Evolutionary conservation across 2,797 vertebrate genomes (phyloP), one percentile per base, ranked within the genome.

Genomic region (Ambastaia sidthimunki): DNA sequence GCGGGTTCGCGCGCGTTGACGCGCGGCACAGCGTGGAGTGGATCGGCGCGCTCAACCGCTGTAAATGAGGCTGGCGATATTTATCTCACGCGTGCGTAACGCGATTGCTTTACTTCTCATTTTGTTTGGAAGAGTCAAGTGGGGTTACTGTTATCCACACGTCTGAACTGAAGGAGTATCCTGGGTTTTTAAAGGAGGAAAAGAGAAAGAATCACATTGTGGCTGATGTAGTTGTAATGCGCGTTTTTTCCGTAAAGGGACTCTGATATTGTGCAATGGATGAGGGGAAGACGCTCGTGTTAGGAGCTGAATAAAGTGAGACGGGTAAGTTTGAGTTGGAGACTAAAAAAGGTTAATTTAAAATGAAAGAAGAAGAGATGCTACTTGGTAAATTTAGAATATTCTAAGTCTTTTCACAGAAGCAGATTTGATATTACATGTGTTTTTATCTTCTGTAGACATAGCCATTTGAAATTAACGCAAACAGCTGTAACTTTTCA

Each of bases 1-100:
- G 60, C 54, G 47, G 13, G 52, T 54, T 34, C 48, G 57, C 59
- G 59, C 31, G 31, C 65, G 18, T 62, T 71, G 71, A 54, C 57
- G 74, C 80, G 75, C 67, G 37, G 75, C 80, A 37, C 80, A 48
- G 68, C 70, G 67, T 52, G 55, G 52, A 34, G 71, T 3, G 37
- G 52, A 37, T 67, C 55, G 10, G 71, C 18, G 31, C 47, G 23
- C 34, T 37, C 34, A 37, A 37, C 34, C 34, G 54, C 44, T 34
- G 34, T 78, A 50, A 48, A 16, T 15, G 72, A 60, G 65, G 28
- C 47, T 21, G 71, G 54, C 63, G 76, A 78, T 78, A 50, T 37
- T 7, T 37, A 37, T 37, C 34, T 37, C 34, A 37, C 13, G 47
- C 41, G 50, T 68, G 62, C 70, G 23, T 52, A 52, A 84, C 71